Evolutionary conservation across 2,888 invertebrate genomes (phyloP).

Genomic region (Scaptomyza polygonia): DNA sequence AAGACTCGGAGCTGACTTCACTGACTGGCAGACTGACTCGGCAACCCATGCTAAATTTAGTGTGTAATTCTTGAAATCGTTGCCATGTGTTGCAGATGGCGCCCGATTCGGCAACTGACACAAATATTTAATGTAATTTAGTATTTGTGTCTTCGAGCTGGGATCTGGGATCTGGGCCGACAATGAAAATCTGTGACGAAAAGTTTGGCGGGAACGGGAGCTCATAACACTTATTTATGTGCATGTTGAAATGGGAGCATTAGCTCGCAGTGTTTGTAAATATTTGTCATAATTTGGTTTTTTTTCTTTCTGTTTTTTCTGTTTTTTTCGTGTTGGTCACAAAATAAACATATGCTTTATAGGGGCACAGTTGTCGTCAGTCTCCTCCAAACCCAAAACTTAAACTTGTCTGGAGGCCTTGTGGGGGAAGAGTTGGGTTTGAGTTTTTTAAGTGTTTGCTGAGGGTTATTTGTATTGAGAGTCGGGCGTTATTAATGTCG

Average conservation of each 20-base stretch:
- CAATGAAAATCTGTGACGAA: conserved; percentile 69
- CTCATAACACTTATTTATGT: conserved; percentile 80
- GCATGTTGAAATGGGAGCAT: conserved; percentile 81
- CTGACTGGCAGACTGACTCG: background rate
- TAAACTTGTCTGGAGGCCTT: conserved; percentile 16
- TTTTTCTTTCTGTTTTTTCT: too few relatives aligned
- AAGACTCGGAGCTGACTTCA: conserved; percentile 19
- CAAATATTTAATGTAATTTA: conserved; percentile 48
- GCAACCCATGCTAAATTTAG: conserved; percentile 75
- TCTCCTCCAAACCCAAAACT: conserved; percentile 1
- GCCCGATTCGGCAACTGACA: conserved; percentile 51
- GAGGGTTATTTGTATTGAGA: conserved; percentile 42
- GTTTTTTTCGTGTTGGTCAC: conserved; percentile 14
- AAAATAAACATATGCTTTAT: conserved; percentile 44
- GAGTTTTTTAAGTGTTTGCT: conserved; percentile 35
- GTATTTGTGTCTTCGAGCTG: conserved; percentile 20
- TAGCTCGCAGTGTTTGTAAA: conserved; percentile 76
- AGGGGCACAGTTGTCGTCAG: conserved; percentile 23
- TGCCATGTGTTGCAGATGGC: conserved; percentile 77
- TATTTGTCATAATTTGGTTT: conserved; percentile 76
- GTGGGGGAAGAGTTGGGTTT: background rate
- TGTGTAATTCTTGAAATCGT: conserved; percentile 81
- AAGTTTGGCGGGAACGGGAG: conserved; percentile 48
- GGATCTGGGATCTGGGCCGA: conserved; percentile 42
- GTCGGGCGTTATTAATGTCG: conserved; percentile 75